Conservation (phyloP, 1,140 invertebrate species). For the Penaeus chinensis region DNA sequence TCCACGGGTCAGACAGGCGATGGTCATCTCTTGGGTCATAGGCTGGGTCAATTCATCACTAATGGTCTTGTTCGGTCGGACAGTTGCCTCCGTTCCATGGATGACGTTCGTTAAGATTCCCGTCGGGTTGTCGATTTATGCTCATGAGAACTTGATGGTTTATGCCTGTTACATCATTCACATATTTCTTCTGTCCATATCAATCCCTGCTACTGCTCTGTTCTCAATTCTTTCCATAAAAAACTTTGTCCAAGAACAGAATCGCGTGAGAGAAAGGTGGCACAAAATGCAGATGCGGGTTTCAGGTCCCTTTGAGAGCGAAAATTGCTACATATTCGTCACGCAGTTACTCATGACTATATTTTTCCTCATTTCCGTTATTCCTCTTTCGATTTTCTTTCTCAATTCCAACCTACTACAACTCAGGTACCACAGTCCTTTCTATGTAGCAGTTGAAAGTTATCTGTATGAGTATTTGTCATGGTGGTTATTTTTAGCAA, state of each 20-base stretch:
- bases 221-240: not conserved
- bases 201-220: not conserved
- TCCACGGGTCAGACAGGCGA: no score
- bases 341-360: constrained; percentile 4
- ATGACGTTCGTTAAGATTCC: no score
- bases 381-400: not conserved
- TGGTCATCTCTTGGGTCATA: no score
- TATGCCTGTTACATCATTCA: no score
- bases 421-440: no score
- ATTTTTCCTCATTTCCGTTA: not conserved
- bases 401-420: not conserved
- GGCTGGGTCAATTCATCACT: no score
- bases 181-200: no score
- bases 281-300: not conserved
- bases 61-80: no score
- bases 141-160: no score
- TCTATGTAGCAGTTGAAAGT: no score
- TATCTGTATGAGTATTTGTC: not conserved
- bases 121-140: no score
- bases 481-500: constrained; percentile 1
- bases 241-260: not conserved
- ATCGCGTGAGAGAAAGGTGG: not conserved
- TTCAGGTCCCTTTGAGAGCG: not conserved
- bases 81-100: no score
- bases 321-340: not conserved